phyloP scores from a whole-genome alignment of 2,888 invertebrate genomes.

The Parthenolecanium corni region DNA sequence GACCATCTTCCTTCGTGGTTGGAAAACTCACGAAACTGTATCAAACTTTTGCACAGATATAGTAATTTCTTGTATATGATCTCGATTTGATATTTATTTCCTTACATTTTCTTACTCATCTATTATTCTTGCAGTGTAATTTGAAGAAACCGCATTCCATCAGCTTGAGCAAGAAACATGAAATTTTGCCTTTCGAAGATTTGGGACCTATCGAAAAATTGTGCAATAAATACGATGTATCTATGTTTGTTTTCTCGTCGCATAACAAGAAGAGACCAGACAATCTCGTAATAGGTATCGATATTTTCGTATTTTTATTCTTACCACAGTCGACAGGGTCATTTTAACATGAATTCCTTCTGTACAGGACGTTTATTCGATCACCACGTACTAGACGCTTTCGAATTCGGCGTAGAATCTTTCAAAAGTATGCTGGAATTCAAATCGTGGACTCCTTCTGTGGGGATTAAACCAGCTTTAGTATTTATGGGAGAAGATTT shows the following conservation, averaged over 20 bases:
- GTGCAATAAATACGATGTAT: slow-evolving; percentile 73
- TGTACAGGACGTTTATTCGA: slow-evolving; percentile 65
- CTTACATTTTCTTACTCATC: too few relatives aligned
- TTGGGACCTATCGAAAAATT: slow-evolving; percentile 62
- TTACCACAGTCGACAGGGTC: not conserved
- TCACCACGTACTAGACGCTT: slow-evolving; percentile 84
- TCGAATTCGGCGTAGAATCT: slow-evolving; percentile 81
- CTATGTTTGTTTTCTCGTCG: slow-evolving; percentile 80
- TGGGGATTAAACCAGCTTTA: slow-evolving; percentile 81
- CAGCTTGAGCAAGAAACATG: slow-evolving; percentile 67
- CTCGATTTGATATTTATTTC: not conserved
- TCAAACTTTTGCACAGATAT: slow-evolving; percentile 71
- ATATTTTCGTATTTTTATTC: not conserved
- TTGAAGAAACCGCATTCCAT: slow-evolving; percentile 76
- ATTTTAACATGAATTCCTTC: not conserved
- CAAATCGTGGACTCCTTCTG: slow-evolving; percentile 59
- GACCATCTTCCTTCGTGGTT: slow-evolving; percentile 72
- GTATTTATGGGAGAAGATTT: slow-evolving; percentile 86
- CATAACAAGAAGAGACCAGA: slow-evolving; percentile 92
- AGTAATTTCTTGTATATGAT: slow-evolving; percentile 41
- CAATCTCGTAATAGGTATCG: slow-evolving; percentile 68
- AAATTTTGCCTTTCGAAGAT: slow-evolving; percentile 87
- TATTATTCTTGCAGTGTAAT: slow-evolving; percentile 48
- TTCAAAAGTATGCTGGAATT: slow-evolving; percentile 71
- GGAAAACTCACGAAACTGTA: slow-evolving; percentile 60